These are phyloP conservation scores for Oreochromis aureus DNA, from an alignment of 2,113 vertebrate genomes.

Conservation along the genomic window DNA sequence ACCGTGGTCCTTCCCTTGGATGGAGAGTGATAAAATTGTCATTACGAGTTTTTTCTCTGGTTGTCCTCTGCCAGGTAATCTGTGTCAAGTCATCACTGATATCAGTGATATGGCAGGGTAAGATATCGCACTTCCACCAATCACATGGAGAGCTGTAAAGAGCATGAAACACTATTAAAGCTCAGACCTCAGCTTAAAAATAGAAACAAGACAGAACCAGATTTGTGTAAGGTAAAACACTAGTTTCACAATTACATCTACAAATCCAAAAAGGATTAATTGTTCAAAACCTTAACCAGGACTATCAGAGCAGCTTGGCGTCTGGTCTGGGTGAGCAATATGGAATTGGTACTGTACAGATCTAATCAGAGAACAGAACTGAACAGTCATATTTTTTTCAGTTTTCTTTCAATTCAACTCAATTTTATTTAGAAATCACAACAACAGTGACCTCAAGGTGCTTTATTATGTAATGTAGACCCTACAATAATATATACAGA, in stretches of 20 bases:
- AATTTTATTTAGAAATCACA: not conserved
- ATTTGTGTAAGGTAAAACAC: not conserved
- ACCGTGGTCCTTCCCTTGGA: too few species aligned
- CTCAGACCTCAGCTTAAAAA: not conserved
- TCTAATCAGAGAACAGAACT: not conserved
- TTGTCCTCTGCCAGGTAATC: slow-evolving; percentile 38
- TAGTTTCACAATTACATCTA: not conserved
- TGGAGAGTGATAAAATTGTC: too few species aligned
- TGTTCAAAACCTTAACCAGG: not conserved
- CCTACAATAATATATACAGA: too few species aligned
- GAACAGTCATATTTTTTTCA: not conserved
- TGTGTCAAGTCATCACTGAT: slow-evolving; percentile 29
- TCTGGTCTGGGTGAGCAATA: not conserved
- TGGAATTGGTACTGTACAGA: not conserved
- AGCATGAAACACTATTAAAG: not conserved
- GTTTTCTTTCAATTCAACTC: not conserved
- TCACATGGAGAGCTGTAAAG: slow-evolving; percentile 17
- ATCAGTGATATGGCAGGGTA: slow-evolving; percentile 23
- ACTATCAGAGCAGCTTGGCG: not conserved
- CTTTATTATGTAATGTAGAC: too few species aligned
- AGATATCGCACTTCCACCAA: not conserved
- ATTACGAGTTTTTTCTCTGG: not conserved
- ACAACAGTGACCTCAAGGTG: too few species aligned
- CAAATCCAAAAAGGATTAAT: not conserved
- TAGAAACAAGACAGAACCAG: not conserved